Conservation (phyloP, 37 sponge, comb jelly and placozoan genomes). For the Oscarella lobularis region DNA sequence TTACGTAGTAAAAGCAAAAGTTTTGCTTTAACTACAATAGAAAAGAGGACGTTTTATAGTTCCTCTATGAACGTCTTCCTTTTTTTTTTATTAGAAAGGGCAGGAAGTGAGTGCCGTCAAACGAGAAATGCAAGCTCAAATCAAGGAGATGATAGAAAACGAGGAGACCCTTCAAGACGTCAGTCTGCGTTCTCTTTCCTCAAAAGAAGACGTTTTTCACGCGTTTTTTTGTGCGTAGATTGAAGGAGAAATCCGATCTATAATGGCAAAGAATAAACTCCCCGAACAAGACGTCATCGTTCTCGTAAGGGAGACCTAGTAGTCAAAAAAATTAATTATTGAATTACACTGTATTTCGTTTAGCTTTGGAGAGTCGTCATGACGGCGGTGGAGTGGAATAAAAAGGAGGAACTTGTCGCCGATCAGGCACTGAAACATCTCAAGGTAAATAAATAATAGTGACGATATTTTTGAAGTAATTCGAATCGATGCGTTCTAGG, state of each 20-base stretch:
- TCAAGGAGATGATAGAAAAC: not conserved
- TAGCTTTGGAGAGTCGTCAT: conserved; percentile 72
- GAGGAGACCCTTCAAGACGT: not conserved
- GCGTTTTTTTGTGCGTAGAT: no score
- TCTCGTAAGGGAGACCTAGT: not conserved
- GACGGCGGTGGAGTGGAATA: conserved; percentile 62
- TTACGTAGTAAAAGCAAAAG: no score
- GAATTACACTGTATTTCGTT: not conserved
- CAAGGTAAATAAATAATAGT: conserved; percentile 24
- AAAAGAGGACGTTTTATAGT: no score
- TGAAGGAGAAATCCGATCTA: no score
- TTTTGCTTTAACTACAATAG: no score
- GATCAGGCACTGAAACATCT: conserved; percentile 68
- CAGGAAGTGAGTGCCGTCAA: not conserved
- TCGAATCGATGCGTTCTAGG: not conserved
- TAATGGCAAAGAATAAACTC: no score
- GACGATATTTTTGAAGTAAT: not conserved
- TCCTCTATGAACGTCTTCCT: not conserved
- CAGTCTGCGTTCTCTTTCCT: not conserved
- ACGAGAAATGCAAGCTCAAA: not conserved
- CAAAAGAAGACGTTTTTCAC: no score
- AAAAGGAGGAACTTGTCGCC: conserved; percentile 73
- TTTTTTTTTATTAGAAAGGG: not conserved
- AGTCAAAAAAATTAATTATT: no score
- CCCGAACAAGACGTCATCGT: not conserved